These are phyloP conservation scores for Mus musculus DNA, from an alignment of 2,113 vertebrate genomes.

Conservation along the genomic window GRCm39 chrX:160468501-160469000, in stretches of 20 bases:
- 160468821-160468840: not conserved
- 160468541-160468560: conserved; percentile 31
- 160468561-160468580: not conserved
- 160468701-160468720: not conserved
- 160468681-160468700: not conserved
- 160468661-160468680: not conserved
- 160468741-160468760: not conserved
- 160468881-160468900: too few species aligned
- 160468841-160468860: not conserved
- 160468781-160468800: not conserved
- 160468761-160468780: not conserved
- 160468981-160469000: not conserved
- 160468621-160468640: conserved; percentile 5
- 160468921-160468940: not conserved
- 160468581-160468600: conserved; percentile 36
- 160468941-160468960: not conserved
- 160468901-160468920: not conserved
- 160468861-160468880: not conserved
- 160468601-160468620: conserved; percentile 34
- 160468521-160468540: not conserved
- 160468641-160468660: not conserved
- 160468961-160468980: not conserved
- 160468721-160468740: not conserved
- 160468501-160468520: not conserved
- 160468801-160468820: not conserved